Base-by-base conservation (phyloP, 2,888 invertebrate species). In the Leptopilina syphax region DNA sequence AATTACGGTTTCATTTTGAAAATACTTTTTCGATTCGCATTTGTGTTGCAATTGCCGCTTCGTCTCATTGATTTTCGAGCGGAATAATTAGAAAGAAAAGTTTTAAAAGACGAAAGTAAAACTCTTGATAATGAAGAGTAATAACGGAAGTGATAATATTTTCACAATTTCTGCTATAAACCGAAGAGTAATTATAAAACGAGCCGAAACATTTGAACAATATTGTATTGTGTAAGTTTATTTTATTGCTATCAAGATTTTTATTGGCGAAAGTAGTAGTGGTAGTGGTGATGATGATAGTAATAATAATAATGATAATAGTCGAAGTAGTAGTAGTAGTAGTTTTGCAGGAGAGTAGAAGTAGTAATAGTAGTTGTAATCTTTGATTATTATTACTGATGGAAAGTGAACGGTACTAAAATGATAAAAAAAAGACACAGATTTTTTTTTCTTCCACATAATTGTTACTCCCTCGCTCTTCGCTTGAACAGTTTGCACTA, bases 331-430 rank as follows among this genome's bases (percentile, higher is more conserved):
- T 50, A 50, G 3, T 50, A 50, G 12, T 50, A 50, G 50, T 50
- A 50, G 50, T 50, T 34, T 34, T 34, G 2, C 2, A 34, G 34
- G 4, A 34, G 34, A 44, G 50, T 47, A 47, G 47, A 8, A 47
- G 47, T 50, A 50, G 10, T 50, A 50, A 50, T 50, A 10, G 50
- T 50, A 50, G 50, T 50, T 27, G 34, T 57, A 73, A 73, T 73
- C 34, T 7, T 12, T 7, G 9, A 54, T 73, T 57, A 54, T 73
- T 57, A 54, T 70, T 34, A 8, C 34, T 8, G n/a, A 34, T 34
- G 12, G 41, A 73, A 57, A 73, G 73, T 73, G 70, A 70, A 70
- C 54, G 70, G 34, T 12, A 70, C 70, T 54, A 34, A 70, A 27
- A 27, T 27, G 34, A 54, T 34, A 73, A 57, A 34, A 57, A 34